Percentiles rank a stretch among this genome's conserved stretches.
phyloP scores from a whole-genome alignment of 2,113 vertebrate species.

The Oceanodroma tethys region DNA sequence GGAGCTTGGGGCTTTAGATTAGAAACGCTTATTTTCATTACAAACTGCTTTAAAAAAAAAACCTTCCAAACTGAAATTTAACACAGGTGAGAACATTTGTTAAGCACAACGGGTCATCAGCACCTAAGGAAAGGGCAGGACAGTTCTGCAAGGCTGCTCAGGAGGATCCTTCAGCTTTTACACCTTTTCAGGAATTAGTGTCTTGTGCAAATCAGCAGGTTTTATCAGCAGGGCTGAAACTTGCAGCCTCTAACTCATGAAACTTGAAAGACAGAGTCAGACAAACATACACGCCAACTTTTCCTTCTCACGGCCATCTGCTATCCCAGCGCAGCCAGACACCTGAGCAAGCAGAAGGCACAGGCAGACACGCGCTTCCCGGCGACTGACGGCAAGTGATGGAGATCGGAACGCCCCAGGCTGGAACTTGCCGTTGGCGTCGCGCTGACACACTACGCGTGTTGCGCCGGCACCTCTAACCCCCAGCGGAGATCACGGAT shows the following conservation, averaged over 20 bases:
- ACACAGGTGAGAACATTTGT: neutral
- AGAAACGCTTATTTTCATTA: neutral
- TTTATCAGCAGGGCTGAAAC: neutral
- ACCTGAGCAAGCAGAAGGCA: neutral
- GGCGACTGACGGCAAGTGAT: neutral
- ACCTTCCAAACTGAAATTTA: neutral
- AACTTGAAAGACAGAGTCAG: neutral
- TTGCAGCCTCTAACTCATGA: neutral
- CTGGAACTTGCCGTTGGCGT: fast-evolving
- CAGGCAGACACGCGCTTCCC: neutral
- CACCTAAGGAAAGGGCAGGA: neutral
- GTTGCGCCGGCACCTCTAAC: neutral
- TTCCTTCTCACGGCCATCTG: neutral
- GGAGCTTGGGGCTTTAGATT: neutral
- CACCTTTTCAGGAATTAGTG: neutral
- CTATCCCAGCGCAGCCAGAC: neutral
- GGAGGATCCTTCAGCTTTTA: neutral
- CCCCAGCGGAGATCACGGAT: fast-evolving
- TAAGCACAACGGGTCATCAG: fast-evolving
- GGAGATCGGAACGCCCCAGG: neutral
- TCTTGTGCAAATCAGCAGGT: neutral
- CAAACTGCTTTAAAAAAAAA: neutral
- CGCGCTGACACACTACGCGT: fast-evolving
- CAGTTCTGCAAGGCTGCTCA: neutral
- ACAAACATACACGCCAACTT: neutral